Base-by-base conservation (phyloP, 2,797 vertebrate species). In the Typhlichthys eigenmanni region DNA sequence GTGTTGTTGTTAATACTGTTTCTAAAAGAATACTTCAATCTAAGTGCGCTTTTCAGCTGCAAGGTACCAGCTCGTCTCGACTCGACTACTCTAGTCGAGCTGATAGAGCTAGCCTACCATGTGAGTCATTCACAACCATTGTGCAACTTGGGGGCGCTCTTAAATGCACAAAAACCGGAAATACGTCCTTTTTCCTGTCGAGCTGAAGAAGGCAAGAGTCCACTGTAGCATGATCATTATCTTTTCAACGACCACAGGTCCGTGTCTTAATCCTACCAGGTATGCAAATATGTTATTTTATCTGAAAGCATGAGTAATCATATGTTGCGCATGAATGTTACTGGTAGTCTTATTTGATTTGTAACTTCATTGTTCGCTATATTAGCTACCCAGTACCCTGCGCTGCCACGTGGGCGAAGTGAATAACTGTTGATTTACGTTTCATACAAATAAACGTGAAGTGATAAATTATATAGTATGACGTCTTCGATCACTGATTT, bases 371-470 rank as follows among this genome's bases (percentile, higher is more conserved):
- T 43, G 38, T 43, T 43, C 38, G 48, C 13, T 4, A 0, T 14
- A 56, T 66, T 71, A 74, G 76, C 80, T 50, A 9, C 11, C 82
- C 32, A 71, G 4, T 0, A 9, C 13, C 82, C 24, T 71, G 5
- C 0, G 24, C 5, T 0, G 48, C 82, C 87, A 90, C 88, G 85
- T 90, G 86, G 77, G 38, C 4, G 5, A 5, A 51, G 24, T 0
- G 32, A 38, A 2, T 2, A 29, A 1, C 38, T 9, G 9, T 9
- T 43, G 9, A 8, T 43, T 9, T 43, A 43, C 38, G 8, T 43
- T 38, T 7, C 8, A 38, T 9, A 43, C 38, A 43, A 38, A 43
- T 9, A 8, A 43, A 43, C 38, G 8, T 43, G 9, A 7, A 43
- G 38, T 43, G 0, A 43, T 7, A 43, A 43, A 43, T 9, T 9